Percentiles rank a stretch among this genome's conserved stretches.
phyloP scores from a whole-genome alignment of 2,113 vertebrate genomes.

The Choloepus hoffmanni region DNA sequence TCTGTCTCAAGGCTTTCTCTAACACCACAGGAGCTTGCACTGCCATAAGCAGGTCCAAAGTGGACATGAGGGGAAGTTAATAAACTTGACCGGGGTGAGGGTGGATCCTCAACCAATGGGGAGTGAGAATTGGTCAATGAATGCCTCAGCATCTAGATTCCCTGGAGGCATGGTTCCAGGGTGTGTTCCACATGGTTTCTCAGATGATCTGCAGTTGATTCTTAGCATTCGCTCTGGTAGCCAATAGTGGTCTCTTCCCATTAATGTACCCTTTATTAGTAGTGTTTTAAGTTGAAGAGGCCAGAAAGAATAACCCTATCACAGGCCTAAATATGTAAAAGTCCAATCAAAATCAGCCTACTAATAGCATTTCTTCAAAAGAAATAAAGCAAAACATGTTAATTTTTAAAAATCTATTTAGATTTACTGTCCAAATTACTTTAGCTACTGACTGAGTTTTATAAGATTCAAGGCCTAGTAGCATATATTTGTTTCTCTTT shows the following conservation, averaged over 20 bases:
- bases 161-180: background rate
- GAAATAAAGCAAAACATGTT: background rate
- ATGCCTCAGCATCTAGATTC: background rate
- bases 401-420: background rate
- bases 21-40: background rate
- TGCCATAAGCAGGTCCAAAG: background rate
- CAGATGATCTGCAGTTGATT: background rate
- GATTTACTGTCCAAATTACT: conserved; percentile 18
- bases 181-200: background rate
- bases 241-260: too few species aligned
- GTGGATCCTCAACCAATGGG: background rate
- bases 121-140: background rate
- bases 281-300: conserved; percentile 30
- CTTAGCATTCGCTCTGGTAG: too few species aligned
- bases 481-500: conserved; percentile 26
- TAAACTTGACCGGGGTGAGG: background rate
- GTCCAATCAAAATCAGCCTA: background rate
- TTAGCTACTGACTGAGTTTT: conserved; percentile 24
- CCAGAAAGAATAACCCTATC: conserved; percentile 30
- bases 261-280: background rate
- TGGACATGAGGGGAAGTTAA: background rate
- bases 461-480: background rate
- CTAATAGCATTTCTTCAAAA: conserved; percentile 43
- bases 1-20: background rate
- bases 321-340: background rate